Evolutionary conservation across 2,888 invertebrate genomes (phyloP), one percentile per base, ranked within the genome.

Genomic region (Hirtodrosophila confusa): DNA sequence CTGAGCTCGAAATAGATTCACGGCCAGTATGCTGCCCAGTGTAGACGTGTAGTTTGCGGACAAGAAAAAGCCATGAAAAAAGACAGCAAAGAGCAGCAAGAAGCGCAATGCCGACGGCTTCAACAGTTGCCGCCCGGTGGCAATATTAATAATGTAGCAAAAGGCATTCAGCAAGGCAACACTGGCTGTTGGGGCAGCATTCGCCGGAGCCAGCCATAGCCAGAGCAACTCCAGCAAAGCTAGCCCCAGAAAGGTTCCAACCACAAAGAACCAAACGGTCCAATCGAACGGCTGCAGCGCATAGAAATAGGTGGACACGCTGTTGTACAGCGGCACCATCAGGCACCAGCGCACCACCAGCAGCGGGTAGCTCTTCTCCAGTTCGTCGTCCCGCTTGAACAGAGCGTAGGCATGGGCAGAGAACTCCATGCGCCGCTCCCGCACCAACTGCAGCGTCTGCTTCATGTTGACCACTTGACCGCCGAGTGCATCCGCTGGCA

Each of bases 291-390:
- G 89, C 40, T 78, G 80, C 5, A 90, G 36, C 0, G 80, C 79
- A 55, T 90, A 90, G 6, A 86, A 68, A 51, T 80, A 80, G 0
- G 83, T 86, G 8, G 89, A 88, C 0, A 89, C 84, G 11, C 70
- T 76, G 27, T 84, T 75, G 43, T 78, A 78, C 0, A 88, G 63
- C 0, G 90, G 90, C 24, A 90, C 86, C 90, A 90, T 90, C 0
- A 90, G 60, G 31, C 90, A 89, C 89, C 88, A 90, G 5, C 72
- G 69, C 29, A 90, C 89, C 60, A 90, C 89, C 47, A 80, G 36
- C 33, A 90, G 31, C 0, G 90, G 90, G 33, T 90, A 90, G 31
- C 85, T 86, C 56, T 83, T 85, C 29, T 88, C 87, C 27, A 90
- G 17, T 3, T 76, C 56, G 0, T 86, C 80, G 12, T 88, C 86